A percentile compares a stretch with the other conserved stretches of the same genome.
Evolutionary conservation across 2,113 vertebrate species (phyloP).

Genomic region (Martes martes): DNA sequence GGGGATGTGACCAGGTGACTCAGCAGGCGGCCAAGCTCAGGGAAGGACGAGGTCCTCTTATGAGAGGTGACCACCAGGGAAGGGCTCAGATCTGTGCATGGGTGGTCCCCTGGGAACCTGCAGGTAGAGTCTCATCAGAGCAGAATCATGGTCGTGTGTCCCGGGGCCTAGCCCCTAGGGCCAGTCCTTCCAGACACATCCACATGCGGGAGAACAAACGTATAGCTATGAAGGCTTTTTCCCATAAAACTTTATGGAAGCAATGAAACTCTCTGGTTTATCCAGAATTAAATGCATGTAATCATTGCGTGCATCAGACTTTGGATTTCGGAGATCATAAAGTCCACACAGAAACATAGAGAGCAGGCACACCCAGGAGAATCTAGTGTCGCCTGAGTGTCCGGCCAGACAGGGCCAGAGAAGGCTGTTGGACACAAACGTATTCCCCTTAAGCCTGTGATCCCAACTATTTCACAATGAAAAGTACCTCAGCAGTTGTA

Average conservation of each 20-base stretch:
- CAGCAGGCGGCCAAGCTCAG: not conserved
- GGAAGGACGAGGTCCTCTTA: not conserved
- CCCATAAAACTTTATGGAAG: not conserved
- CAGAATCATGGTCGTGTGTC: not conserved
- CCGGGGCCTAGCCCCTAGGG: rapidly evolving
- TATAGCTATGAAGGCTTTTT: not conserved
- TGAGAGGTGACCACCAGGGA: not conserved
- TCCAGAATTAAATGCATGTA: not conserved
- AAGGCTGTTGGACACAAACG: not conserved
- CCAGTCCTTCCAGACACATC: not conserved
- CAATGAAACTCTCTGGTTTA: not conserved
- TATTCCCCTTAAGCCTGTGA: not conserved
- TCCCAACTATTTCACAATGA: not conserved
- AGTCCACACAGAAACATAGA: not conserved
- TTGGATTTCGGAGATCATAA: not conserved
- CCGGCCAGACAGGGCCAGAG: not conserved
- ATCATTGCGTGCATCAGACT: not conserved
- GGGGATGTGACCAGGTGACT: not conserved
- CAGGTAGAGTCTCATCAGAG: not conserved
- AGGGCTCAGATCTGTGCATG: not conserved
- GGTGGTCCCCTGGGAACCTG: not conserved
- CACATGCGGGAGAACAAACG: not conserved
- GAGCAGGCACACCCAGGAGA: not conserved
- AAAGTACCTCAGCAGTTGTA: not conserved
- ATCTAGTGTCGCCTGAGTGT: not conserved